Evolutionary conservation across 2,888 invertebrate species (phyloP), one percentile per base, ranked within the genome.

Genomic region (Ceramica pisi): DNA sequence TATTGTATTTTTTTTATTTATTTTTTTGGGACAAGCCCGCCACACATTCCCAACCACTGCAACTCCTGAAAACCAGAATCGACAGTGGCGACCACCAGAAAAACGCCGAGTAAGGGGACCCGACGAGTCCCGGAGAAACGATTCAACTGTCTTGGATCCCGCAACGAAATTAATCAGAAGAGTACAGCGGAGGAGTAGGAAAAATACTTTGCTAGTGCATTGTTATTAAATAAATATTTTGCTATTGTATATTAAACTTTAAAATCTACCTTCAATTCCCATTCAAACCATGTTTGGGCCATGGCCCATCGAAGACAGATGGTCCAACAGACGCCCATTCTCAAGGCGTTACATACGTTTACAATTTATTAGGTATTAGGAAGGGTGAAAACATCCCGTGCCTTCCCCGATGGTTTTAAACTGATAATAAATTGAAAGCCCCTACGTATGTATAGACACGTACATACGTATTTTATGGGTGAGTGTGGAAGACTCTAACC

Each of bases 331-430:
- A 19, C 48, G 48, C 55, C 50, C 66, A 62, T 82, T 82, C 77
- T 77, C 77, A 80, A 80, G 71, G 62, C 51, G 60, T 65, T 66
- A 76, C 72, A 79, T 75, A 75, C 65, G 66, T 80, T 70, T 66
- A 82, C 56, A 77, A 72, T 78, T 80, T 76, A 82, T 82, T 71
- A 69, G 71, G 67, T 67, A 74, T 70, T 74, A 74, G 55, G 64
- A 73, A 73, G 70, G 76, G 80, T 67, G 69, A 72, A 76, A 77
- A 71, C 80, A 69, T 82, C 59, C 67, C 56, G 48, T 65, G 50
- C 62, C 35, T 70, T 59, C 35, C 59, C 59, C 51, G 62, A 69
- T 67, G 79, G 79, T 78, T 79, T 79, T 50, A 78, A 79, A 78
- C 68, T 79, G 65, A 66, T 78, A 69, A 74, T 78, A 78, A 79